phyloP scores from a whole-genome alignment of 2,113 vertebrate genomes.

The Colossoma macropomum region DNA sequence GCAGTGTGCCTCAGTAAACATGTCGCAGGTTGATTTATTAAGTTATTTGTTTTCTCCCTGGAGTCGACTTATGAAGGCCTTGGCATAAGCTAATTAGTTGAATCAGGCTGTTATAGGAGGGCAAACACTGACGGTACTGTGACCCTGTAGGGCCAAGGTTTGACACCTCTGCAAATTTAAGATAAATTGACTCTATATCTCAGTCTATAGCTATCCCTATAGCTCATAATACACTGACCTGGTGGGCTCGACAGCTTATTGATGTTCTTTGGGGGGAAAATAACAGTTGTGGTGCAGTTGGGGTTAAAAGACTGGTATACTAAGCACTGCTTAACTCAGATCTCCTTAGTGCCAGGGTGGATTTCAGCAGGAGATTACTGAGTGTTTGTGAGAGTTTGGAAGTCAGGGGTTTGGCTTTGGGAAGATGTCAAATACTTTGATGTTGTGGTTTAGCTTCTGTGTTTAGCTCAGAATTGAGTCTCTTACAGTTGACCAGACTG shows the following conservation, averaged over 20 bases:
- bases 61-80: too few relatives aligned
- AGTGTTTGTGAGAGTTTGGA: neutral
- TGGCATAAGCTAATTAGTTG: constrained; percentile 48
- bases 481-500: neutral
- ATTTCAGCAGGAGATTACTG: constrained; percentile 10
- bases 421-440: neutral
- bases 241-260: neutral
- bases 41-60: neutral
- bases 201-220: too few relatives aligned
- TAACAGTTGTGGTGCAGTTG: neutral
- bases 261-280: neutral
- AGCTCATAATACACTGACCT: neutral
- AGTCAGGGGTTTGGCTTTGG: neutral
- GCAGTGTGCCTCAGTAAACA: too few relatives aligned
- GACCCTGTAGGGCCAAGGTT: neutral
- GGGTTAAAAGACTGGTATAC: neutral
- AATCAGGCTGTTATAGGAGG: neutral
- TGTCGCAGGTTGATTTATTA: too few relatives aligned
- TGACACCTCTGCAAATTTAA: neutral
- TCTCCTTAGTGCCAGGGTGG: neutral
- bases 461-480: neutral
- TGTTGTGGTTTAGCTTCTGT: neutral
- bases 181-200: neutral
- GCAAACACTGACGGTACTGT: neutral
- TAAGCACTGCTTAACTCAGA: constrained; percentile 1